phyloP scores from a whole-genome alignment of 2,113 vertebrate species.

The Monarcha castaneiventris region DNA sequence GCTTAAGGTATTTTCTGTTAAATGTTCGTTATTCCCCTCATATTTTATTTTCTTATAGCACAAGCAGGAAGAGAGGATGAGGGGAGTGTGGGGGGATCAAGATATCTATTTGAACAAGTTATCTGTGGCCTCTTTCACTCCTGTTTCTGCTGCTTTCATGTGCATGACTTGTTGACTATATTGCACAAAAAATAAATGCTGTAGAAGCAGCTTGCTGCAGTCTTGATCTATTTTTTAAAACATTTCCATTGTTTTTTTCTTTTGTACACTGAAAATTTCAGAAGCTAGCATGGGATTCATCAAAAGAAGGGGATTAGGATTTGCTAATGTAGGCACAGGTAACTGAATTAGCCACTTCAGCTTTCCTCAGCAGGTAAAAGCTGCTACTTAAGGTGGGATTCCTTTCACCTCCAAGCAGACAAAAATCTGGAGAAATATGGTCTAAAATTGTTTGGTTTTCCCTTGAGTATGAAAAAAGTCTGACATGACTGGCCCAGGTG shows the following conservation, averaged over 20 bases:
- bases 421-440: neutral
- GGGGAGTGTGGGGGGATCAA: accelerated
- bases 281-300: neutral
- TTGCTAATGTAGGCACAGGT: neutral
- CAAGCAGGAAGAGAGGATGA: neutral
- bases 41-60: neutral
- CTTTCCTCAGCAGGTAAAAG: neutral
- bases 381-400: neutral
- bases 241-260: neutral
- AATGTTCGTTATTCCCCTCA: neutral
- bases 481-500: neutral
- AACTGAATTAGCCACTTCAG: neutral
- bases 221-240: neutral
- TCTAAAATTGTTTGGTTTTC: neutral
- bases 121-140: neutral
- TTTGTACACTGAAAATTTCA: neutral
- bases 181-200: neutral
- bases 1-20: neutral
- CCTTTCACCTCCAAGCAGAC: neutral
- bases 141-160: neutral
- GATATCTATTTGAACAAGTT: neutral
- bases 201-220: neutral
- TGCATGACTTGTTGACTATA: neutral
- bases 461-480: neutral
- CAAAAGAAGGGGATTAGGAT: neutral